Conservation (phyloP, 2,797 vertebrate species). For the Megaceryle alcyon region DNA sequence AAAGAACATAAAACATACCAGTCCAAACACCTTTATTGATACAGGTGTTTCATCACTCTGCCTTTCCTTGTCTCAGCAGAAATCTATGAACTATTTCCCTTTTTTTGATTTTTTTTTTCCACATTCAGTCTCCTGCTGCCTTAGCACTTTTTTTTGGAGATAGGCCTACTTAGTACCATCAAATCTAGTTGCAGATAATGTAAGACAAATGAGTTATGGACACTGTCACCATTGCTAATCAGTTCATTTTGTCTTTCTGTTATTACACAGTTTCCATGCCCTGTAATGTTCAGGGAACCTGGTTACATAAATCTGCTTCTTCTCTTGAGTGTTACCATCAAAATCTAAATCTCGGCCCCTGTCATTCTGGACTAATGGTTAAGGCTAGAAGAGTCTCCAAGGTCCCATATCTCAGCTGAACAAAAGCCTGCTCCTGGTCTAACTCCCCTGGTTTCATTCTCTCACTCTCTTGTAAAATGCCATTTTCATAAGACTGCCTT, state of each 20-base stretch:
- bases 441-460: too few species aligned
- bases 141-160: not conserved
- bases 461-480: too few species aligned
- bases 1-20: conserved; percentile 18
- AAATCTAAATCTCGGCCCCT: too few species aligned
- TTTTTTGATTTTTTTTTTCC: not conserved
- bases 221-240: not conserved
- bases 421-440: too few species aligned
- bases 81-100: not conserved
- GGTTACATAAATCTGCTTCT: not conserved
- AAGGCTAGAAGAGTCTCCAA: too few species aligned
- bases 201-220: not conserved
- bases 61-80: not conserved
- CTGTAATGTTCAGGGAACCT: not conserved
- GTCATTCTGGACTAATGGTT: too few species aligned
- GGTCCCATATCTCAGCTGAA: too few species aligned
- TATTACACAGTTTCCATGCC: not conserved
- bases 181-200: not conserved
- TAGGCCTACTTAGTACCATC: not conserved
- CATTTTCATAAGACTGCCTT: too few species aligned
- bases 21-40: conserved; percentile 23
- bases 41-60: not conserved
- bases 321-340: too few species aligned
- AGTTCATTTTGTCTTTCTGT: not conserved
- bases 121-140: not conserved